Conservation (phyloP, 2,797 vertebrate genomes). For the Linurgus olivaceus region DNA sequence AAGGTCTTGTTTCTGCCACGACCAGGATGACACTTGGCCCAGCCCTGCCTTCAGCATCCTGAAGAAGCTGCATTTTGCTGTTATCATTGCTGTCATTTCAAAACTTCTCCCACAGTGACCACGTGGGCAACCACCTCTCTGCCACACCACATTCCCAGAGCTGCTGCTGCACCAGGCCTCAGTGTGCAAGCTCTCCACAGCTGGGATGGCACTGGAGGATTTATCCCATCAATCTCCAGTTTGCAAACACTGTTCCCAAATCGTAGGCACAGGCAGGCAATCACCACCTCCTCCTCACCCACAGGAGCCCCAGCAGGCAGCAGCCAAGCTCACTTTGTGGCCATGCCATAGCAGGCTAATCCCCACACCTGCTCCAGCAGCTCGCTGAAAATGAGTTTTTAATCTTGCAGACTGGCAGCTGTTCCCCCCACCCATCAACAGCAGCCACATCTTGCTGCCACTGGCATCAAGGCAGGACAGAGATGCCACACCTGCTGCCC, state of each 20-base stretch:
- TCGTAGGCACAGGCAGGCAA: fast-evolving
- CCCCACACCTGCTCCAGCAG: neutral
- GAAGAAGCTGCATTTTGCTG: neutral
- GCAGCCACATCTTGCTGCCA: neutral
- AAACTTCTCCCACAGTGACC: neutral
- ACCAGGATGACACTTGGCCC: neutral
- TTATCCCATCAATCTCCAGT: fast-evolving
- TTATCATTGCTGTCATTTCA: neutral
- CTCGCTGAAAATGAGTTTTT: neutral
- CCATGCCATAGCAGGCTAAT: neutral
- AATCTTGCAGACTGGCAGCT: neutral
- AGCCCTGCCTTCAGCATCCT: neutral
- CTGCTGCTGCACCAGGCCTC: neutral
- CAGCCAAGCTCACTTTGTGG: neutral
- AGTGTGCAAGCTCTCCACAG: fast-evolving
- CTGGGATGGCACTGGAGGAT: neutral
- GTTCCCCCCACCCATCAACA: neutral
- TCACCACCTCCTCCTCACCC: neutral
- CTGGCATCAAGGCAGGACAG: neutral
- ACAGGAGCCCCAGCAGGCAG: neutral
- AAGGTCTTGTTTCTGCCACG: neutral
- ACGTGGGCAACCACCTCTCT: neutral
- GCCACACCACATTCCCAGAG: fast-evolving
- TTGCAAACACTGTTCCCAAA: fast-evolving
- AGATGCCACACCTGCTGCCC: neutral